phyloP scores from a whole-genome alignment of 1,140 invertebrate species.

The Nasonia longicornis region DNA sequence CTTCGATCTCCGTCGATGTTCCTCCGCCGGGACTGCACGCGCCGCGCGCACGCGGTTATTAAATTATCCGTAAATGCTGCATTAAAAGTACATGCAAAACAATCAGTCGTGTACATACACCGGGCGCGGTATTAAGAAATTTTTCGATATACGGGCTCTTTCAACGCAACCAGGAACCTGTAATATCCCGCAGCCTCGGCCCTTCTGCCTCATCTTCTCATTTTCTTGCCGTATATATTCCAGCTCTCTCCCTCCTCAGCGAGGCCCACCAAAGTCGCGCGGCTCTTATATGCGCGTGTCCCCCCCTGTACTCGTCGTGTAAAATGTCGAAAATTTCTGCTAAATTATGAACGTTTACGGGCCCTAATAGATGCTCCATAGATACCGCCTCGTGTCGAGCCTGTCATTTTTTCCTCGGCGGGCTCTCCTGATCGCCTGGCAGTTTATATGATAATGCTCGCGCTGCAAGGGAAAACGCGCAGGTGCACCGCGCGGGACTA shows the following conservation, averaged over 20 bases:
- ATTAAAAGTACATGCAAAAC: conserved; percentile 40
- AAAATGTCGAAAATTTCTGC: neutral
- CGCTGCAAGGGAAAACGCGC: neutral
- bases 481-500: neutral
- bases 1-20: neutral
- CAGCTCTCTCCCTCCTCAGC: neutral
- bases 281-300: neutral
- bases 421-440: neutral
- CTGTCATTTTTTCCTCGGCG: no score
- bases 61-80: conserved; percentile 43
- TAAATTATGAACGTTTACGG: neutral
- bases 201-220: neutral
- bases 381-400: neutral
- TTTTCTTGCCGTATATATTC: neutral
- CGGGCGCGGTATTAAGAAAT: conserved; percentile 29
- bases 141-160: neutral
- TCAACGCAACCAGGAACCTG: neutral
- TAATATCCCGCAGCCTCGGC: neutral
- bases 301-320: neutral
- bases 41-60: conserved; percentile 38
- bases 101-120: conserved; percentile 7
- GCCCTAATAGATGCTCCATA: neutral
- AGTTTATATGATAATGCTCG: neutral
- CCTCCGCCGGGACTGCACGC: neutral
- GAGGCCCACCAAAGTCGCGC: neutral